Percentiles rank a stretch among this genome's conserved stretches.
Evolutionary conservation across 1,140 invertebrate genomes (phyloP).

Genomic region (Solenopsis invicta): DNA sequence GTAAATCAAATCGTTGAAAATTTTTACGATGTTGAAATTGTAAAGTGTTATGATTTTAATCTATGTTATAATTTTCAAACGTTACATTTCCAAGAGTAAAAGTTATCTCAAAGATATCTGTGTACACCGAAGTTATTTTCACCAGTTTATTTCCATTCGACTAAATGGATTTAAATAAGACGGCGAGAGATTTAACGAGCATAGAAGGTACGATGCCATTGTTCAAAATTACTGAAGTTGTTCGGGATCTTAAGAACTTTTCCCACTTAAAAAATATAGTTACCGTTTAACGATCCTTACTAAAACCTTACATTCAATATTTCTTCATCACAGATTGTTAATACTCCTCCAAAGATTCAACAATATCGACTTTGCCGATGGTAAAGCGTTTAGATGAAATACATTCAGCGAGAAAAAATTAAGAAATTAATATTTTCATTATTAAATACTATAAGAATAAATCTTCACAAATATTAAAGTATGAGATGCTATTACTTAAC

Average conservation of each 20-base stretch:
- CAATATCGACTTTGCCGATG: not conserved
- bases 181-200: slow-evolving; percentile 47
- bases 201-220: slow-evolving; percentile 9
- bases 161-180: slow-evolving; percentile 57
- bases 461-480: not conserved
- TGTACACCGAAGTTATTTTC: not conserved
- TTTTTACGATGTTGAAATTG: too few species aligned
- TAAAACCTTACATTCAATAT: slow-evolving; percentile 44
- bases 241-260: slow-evolving; percentile 22
- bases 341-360: not conserved
- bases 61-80: not conserved
- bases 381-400: not conserved
- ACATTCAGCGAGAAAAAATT: not conserved
- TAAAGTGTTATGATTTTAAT: not conserved
- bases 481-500: not conserved
- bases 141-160: slow-evolving; percentile 59
- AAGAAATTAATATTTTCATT: not conserved
- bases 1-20: not conserved
- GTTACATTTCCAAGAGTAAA: not conserved
- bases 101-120: not conserved
- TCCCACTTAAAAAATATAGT: slow-evolving; percentile 40
- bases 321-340: not conserved
- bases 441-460: slow-evolving; percentile 1
- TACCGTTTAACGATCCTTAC: slow-evolving; percentile 39
- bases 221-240: slow-evolving; percentile 48